phyloP scores from a whole-genome alignment of 2,888 invertebrate genomes.

The Cremastinae sp. region DNA sequence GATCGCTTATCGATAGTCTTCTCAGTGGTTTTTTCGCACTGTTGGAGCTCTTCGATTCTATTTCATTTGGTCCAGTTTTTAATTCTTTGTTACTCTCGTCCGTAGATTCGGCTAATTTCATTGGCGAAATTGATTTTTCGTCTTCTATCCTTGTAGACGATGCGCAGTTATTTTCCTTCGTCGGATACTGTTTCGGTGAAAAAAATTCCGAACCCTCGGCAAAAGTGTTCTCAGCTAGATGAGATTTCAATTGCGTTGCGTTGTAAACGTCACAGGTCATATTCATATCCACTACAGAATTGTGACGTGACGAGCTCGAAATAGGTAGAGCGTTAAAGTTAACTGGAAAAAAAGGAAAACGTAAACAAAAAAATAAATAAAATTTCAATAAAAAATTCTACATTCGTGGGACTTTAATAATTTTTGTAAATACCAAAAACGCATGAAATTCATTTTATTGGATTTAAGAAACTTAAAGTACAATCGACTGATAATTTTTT shows the following conservation, averaged over 20 bases:
- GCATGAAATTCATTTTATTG: no score
- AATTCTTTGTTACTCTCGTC: slow-evolving; percentile 14
- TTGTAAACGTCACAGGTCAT: slow-evolving; percentile 62
- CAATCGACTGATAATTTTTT: neutral
- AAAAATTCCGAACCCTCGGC: slow-evolving; percentile 57
- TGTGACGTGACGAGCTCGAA: slow-evolving; percentile 65
- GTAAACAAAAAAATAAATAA: no score
- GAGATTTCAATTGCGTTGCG: slow-evolving; percentile 64
- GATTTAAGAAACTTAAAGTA: no score
- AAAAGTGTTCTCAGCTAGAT: slow-evolving; percentile 62
- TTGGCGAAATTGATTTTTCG: slow-evolving; percentile 51
- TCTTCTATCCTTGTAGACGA: slow-evolving; percentile 53
- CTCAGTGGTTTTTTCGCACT: slow-evolving; percentile 52
- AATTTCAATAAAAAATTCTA: neutral
- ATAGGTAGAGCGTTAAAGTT: slow-evolving; percentile 67
- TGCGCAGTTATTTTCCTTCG: slow-evolving; percentile 40
- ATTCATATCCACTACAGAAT: slow-evolving; percentile 67
- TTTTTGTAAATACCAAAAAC: no score
- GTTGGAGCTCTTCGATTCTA: neutral
- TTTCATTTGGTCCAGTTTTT: neutral
- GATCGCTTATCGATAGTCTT: slow-evolving; percentile 74
- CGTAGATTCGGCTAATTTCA: slow-evolving; percentile 40
- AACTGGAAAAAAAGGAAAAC: slow-evolving; percentile 60
- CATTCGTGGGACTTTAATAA: no score
- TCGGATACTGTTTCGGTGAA: slow-evolving; percentile 57